These are phyloP conservation scores for Holothuria scabra DNA, from an alignment of 53 echinoderm and acorn worm species.

Conservation along the genomic window DNA sequence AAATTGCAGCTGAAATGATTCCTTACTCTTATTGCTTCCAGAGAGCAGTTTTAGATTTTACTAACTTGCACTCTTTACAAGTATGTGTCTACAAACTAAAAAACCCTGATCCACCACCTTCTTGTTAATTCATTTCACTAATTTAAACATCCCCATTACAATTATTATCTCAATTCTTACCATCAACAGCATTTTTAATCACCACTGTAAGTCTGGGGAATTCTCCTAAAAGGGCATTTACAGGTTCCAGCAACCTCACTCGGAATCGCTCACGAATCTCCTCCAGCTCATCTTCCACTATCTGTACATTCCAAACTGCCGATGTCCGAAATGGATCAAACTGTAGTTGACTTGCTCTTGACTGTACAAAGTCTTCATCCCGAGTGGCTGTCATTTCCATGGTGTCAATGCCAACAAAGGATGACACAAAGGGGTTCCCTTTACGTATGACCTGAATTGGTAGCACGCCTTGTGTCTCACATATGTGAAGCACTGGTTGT, in stretches of 20 bases:
- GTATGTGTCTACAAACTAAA: no score
- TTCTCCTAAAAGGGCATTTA: conserved; percentile 80
- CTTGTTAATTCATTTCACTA: no score
- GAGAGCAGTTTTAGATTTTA: no score
- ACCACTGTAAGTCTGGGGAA: conserved; percentile 69
- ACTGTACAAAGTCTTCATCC: conserved; percentile 69
- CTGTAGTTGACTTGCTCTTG: conserved; percentile 81
- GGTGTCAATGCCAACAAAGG: conserved; percentile 74
- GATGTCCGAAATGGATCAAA: conserved; percentile 81
- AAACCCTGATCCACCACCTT: no score
- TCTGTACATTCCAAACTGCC: conserved; percentile 72
- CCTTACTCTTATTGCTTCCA: no score
- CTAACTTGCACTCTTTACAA: no score
- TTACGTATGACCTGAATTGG: conserved; percentile 74
- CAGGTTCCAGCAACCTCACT: conserved; percentile 66
- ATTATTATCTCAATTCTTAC: conserved; percentile 48
- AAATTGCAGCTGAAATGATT: no score
- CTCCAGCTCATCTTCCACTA: conserved; percentile 79
- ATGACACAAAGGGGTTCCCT: conserved; percentile 82
- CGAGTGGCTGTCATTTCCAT: conserved; percentile 69
- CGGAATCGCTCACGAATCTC: conserved; percentile 85
- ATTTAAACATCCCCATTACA: neutral
- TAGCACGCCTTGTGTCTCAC: conserved; percentile 83
- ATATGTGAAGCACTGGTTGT: conserved; percentile 71
- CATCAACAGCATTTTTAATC: conserved; percentile 86